Evolutionary conservation across 2,797 vertebrate genomes (phyloP), one percentile per base, ranked within the genome.

Genomic region (Poecilia velifera): DNA sequence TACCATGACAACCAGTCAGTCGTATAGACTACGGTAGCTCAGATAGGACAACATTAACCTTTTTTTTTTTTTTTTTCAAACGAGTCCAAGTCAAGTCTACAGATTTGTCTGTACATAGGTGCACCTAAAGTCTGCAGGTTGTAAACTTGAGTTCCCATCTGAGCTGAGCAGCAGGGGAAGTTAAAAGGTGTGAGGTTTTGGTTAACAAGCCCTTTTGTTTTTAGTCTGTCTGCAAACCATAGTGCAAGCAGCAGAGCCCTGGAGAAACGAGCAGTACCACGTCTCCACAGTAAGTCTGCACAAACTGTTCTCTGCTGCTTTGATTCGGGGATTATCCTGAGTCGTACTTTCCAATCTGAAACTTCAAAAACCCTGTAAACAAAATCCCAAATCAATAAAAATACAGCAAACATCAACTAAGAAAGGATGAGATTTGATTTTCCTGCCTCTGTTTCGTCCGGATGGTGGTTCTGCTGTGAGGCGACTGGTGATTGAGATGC

Each of bases 381-480:
- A 51, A 77, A 74, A 62, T 51, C 43, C 28, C 2, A 39, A 76
- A 73, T 76, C 64, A 70, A 46, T 73, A 41, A 74, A 74, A 80
- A 81, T 43, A 76, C 25, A 62, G 31, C 31, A 62, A 70, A 43
- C 39, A 43, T 41, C 47, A 53, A 55, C 77, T 77, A 41, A 43
- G 51, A 82, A 47, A 53, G 18, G 73, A 55, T 72, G n/a, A 74
- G 72, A 39, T 80, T 64, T 47, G 20, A 2, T 12, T 39, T 18
- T 57, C 0, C 31, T 72, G 66, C 81, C 76, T 77, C 18, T 31
- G 43, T 81, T 86, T 75, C 59, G 36, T 43, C 25, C 34, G 2
- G 55, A 75, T 12, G 71, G 78, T 68, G 57, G 43, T 74, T 49
- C 53, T 70, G 53, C 68, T 22, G 59, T 18, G 39, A 62, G 72